Evolutionary conservation across 2,888 invertebrate species (phyloP).

Genomic region (Mythimna loreyi): DNA sequence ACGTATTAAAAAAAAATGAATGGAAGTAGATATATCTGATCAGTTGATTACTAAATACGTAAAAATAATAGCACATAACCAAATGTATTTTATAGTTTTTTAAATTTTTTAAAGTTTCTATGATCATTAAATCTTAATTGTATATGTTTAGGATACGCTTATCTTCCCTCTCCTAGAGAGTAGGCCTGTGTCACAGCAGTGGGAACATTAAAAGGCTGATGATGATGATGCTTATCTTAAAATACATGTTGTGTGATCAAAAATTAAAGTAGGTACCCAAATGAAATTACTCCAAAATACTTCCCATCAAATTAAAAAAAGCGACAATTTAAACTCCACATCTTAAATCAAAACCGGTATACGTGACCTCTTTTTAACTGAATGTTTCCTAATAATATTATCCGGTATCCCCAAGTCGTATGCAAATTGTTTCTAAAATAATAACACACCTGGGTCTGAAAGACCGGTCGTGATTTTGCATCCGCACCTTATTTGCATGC

Average conservation of each 20-base stretch:
- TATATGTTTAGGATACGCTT: too few relatives aligned
- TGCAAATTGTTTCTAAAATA: constrained; percentile 77
- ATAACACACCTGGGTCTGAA: constrained; percentile 82
- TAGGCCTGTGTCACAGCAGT: too few relatives aligned
- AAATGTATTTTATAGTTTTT: not conserved
- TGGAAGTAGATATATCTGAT: not conserved
- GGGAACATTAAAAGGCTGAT: too few relatives aligned
- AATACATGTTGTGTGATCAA: not conserved
- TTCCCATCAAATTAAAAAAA: not conserved
- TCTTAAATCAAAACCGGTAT: constrained; percentile 34
- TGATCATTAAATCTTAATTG: not conserved
- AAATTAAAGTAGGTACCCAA: not conserved
- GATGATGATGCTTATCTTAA: not conserved
- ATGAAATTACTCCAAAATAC: not conserved
- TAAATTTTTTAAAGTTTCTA: not conserved
- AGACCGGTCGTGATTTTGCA: constrained; percentile 85
- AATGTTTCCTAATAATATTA: constrained; percentile 56
- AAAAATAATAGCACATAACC: not conserved
- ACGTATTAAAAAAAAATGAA: not conserved
- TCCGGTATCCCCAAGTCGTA: constrained; percentile 64
- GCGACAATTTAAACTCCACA: constrained; percentile 3
- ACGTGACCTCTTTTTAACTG: constrained; percentile 58
- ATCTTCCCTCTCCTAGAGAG: too few relatives aligned
- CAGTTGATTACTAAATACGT: not conserved
- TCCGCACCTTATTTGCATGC: constrained; percentile 85